Evolutionary conservation across 2,888 invertebrate genomes (phyloP), one percentile per base, ranked within the genome.

Genomic region (Biston stratarius): DNA sequence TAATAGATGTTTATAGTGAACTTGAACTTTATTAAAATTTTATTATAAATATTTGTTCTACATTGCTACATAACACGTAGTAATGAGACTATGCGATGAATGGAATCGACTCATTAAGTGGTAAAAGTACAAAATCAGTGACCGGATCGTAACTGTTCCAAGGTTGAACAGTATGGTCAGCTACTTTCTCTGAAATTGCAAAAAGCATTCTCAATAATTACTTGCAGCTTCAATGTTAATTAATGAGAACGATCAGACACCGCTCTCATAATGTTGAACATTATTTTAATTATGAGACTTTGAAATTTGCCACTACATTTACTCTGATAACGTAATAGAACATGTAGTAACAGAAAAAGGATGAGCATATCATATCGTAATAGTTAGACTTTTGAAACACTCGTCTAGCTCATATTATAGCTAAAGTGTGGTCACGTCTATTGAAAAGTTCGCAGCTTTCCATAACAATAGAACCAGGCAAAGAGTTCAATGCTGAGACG

Each of bases 161-260:
- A 77, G 75, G 74, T 70, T 71, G 69, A 57, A 70, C 57, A 64
- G 72, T 71, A 68, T 36, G 60, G 44, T 49, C 64, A 65, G 63
- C 67, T 52, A 74, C 76, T 77, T 77, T 77, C 76, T 74, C 73
- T 59, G 57, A 69, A 65, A 67, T 74, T 73, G 73, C 74, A 68
- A 73, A 71, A 53, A 64, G 33, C 33, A 68, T 40, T 48, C 42
- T 38, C 58, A 61, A 56, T 56, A 56, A 65, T 65, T 61, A 45
- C 48, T 42, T 42, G 53, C 48, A 62, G 57, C 15, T 62, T 58
- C 53, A 62, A 62, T 49, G 48, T 53, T 47, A 51, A 56, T 49
- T 51, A 60, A 38, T 45, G 36, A 36, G 61, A 52, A 52, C 10
- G 34, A 47, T 11, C 44, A 10, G 44, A 24, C 49, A 61, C 15